Percentiles rank a stretch among this genome's conserved stretches.
Conservation (phyloP, 2,797 vertebrate species). For the Octomys mimax region DNA sequence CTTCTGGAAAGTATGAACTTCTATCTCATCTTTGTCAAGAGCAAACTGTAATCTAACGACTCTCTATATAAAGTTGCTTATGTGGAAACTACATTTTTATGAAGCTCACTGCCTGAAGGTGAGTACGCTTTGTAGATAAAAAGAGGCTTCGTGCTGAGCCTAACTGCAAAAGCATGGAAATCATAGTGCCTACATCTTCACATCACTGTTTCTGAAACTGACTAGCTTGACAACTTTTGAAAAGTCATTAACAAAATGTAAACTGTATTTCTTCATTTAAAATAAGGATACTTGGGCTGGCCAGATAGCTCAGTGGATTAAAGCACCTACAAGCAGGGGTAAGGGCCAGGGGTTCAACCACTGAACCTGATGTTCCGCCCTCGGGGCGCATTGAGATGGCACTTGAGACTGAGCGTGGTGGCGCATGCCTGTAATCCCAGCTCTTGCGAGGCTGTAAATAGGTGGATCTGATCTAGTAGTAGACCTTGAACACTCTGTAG, state of each 20-base stretch:
- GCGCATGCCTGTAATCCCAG: no score
- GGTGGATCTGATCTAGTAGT: no score
- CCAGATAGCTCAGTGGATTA: no score
- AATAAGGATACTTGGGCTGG: neutral
- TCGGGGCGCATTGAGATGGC: no score
- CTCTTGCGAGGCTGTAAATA: no score
- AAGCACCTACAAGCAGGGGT: no score
- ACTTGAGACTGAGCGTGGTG: no score
- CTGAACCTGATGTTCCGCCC: no score
- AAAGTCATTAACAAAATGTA: slow-evolving; percentile 17
- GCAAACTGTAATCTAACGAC: neutral
- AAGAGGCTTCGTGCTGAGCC: neutral
- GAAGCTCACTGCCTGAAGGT: neutral
- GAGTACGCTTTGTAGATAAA: neutral
- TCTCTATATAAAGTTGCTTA: neutral
- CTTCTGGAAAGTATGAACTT: neutral
- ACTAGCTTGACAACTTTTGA: neutral
- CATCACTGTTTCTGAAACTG: neutral
- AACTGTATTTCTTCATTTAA: neutral
- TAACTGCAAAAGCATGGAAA: neutral
- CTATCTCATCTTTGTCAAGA: neutral
- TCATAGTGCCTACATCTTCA: neutral
- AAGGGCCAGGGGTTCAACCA: no score
- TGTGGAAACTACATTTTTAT: neutral
- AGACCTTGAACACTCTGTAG: no score